Percentiles rank a stretch among this genome's conserved stretches.
phyloP scores from a whole-genome alignment of 2,888 invertebrate species.

The Macaria liturata region DNA sequence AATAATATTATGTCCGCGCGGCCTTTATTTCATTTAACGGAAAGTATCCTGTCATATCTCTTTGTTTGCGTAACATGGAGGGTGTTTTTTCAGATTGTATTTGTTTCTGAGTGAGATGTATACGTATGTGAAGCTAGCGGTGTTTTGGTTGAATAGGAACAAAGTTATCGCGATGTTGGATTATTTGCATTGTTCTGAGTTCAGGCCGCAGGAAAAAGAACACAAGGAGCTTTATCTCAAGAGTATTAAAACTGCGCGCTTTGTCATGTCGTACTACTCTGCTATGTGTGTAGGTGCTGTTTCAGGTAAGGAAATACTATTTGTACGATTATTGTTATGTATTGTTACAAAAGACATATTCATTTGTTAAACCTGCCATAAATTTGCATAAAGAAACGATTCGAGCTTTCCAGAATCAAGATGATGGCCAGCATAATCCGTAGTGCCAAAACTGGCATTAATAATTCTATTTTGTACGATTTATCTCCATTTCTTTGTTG shows the following conservation, averaged over 20 bases:
- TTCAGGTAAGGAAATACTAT: constrained; percentile 53
- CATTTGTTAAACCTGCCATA: too few species aligned
- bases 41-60: constrained; percentile 27
- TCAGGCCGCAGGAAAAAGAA: constrained; percentile 66
- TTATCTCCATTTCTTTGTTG: constrained; percentile 21
- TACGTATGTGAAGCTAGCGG: constrained; percentile 74
- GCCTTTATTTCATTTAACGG: constrained; percentile 41
- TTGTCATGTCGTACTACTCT: constrained; percentile 72
- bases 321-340: too few species aligned
- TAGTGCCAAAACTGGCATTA: constrained; percentile 7
- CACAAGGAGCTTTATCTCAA: constrained; percentile 63
- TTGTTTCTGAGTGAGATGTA: constrained; percentile 79
- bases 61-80: constrained; percentile 21
- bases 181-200: constrained; percentile 68
- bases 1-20: constrained; percentile 40
- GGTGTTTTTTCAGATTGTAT: constrained; percentile 63
- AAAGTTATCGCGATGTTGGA: constrained; percentile 65
- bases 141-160: constrained; percentile 71
- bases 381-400: too few species aligned
- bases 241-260: constrained; percentile 68
- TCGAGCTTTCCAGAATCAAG: not conserved
- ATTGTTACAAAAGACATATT: too few species aligned
- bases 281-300: constrained; percentile 76
- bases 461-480: constrained; percentile 16
- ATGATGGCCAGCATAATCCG: not conserved